Percentiles rank a stretch among this genome's conserved stretches.
phyloP scores from a whole-genome alignment of 2,888 invertebrate genomes.

The Ligdia adustata region DNA sequence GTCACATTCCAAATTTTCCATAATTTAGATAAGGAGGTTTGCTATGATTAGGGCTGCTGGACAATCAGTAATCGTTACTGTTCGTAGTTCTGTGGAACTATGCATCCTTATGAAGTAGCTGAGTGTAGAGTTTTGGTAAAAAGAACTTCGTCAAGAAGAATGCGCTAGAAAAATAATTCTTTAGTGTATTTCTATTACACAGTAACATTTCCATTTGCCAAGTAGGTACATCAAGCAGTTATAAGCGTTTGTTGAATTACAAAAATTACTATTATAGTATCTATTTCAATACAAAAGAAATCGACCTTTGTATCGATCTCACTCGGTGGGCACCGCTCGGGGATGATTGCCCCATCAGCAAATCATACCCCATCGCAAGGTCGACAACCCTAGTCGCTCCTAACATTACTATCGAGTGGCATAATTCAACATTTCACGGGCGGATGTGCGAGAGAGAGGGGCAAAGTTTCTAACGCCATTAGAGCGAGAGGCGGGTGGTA shows the following conservation, averaged over 20 bases:
- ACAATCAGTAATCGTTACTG: constrained; percentile 27
- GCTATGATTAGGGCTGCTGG: constrained; percentile 78
- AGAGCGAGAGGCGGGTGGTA: constrained; percentile 55
- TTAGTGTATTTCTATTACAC: no score
- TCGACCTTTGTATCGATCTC: constrained; percentile 16
- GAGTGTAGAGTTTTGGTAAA: no score
- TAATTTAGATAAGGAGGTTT: constrained; percentile 82
- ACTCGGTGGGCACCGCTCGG: constrained; percentile 17
- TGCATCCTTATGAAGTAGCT: no score
- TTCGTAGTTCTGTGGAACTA: no score
- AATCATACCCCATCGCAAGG: constrained; percentile 37
- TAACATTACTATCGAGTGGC: constrained; percentile 60
- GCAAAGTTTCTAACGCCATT: constrained; percentile 36
- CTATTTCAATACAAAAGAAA: not conserved
- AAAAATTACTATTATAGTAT: no score
- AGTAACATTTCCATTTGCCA: no score
- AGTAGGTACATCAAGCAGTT: no score
- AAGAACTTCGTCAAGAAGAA: no score
- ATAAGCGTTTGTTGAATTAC: no score
- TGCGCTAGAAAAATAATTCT: no score
- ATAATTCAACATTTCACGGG: constrained; percentile 58
- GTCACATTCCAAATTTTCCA: constrained; percentile 82
- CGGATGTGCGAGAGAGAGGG: constrained; percentile 56
- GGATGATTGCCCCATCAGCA: constrained; percentile 37
- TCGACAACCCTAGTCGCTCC: constrained; percentile 52